A percentile compares a stretch with the other conserved stretches of the same genome.
phyloP scores from a whole-genome alignment of 2,888 invertebrate genomes.

The Dione vanillae region DNA sequence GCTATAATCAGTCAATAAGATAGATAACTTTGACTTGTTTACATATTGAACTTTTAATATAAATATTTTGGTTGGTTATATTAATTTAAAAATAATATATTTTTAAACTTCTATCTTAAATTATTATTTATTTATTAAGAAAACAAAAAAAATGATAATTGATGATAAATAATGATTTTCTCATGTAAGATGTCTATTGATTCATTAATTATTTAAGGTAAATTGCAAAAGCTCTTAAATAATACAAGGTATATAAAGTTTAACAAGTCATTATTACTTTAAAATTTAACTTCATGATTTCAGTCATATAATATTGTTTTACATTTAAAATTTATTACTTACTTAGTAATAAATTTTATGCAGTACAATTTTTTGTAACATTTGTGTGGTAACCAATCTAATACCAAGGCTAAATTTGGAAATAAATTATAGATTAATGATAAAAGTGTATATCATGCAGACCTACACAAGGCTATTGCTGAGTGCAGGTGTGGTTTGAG shows the following conservation, averaged over 20 bases:
- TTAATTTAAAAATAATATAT: not conserved
- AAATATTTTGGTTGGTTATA: not conserved
- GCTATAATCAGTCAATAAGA: not conserved
- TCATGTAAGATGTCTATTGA: too few species aligned
- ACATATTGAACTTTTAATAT: not conserved
- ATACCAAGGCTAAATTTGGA: not conserved
- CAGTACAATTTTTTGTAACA: not conserved
- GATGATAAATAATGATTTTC: too few species aligned
- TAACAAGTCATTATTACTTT: too few species aligned
- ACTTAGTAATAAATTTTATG: too few species aligned
- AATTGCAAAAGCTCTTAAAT: too few species aligned
- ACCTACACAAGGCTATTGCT: slow-evolving; percentile 14
- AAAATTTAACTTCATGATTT: too few species aligned
- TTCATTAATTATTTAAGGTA: too few species aligned
- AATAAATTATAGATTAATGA: not conserved
- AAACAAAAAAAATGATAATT: not conserved
- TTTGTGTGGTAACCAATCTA: not conserved
- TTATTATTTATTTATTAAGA: not conserved
- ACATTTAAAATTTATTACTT: too few species aligned
- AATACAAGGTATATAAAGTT: too few species aligned
- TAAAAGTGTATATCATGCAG: not conserved
- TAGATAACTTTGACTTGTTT: not conserved
- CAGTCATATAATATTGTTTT: too few species aligned
- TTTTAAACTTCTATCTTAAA: too few species aligned
- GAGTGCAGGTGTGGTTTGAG: not conserved